Evolutionary conservation across 2,797 vertebrate genomes (phyloP).

Genomic region (Myoxocephalus aenaeus): DNA sequence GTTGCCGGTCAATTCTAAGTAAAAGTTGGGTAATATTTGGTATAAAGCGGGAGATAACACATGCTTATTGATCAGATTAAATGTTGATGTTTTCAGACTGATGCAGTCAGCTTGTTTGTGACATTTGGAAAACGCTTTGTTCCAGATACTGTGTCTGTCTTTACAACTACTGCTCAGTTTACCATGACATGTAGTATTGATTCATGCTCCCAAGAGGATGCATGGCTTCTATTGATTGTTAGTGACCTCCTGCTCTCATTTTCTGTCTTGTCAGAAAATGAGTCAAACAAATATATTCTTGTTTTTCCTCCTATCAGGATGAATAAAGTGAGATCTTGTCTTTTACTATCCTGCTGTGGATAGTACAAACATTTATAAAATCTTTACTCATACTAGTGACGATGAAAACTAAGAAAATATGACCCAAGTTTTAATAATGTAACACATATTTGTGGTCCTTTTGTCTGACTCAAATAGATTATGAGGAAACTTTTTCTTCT

Average conservation of each 20-base stretch:
- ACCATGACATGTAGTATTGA: background rate
- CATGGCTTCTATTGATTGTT: background rate
- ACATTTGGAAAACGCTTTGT: background rate
- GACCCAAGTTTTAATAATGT: background rate
- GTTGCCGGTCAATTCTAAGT: background rate
- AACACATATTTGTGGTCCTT: background rate
- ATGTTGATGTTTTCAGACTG: background rate
- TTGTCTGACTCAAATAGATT: background rate
- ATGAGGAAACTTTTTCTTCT: background rate
- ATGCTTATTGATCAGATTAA: background rate
- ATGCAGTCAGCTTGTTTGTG: background rate
- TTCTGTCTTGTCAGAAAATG: background rate
- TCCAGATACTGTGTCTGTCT: background rate
- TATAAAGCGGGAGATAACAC: background rate
- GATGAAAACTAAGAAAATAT: background rate
- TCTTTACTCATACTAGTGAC: background rate
- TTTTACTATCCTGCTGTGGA: background rate
- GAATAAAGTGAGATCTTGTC: background rate
- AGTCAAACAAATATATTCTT: background rate
- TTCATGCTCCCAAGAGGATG: slow-evolving; percentile 1
- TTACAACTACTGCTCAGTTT: background rate
- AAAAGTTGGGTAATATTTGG: background rate
- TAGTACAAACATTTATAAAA: background rate
- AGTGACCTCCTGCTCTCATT: background rate
- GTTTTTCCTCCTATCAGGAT: background rate